Evolutionary conservation across 2,888 invertebrate genomes (phyloP).

Genomic region (Seira musarum): DNA sequence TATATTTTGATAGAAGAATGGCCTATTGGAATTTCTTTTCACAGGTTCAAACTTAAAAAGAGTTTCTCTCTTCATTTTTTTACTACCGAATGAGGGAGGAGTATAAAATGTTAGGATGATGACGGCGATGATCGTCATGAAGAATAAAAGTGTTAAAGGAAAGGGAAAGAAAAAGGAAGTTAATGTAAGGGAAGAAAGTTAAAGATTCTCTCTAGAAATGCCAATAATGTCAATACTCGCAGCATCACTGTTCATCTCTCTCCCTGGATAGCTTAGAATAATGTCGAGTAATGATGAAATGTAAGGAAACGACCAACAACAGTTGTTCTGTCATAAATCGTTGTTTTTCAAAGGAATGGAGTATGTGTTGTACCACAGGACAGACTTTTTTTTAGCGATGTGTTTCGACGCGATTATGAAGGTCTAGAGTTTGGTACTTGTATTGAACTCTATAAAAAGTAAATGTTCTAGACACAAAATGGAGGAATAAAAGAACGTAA

Average conservation of each 20-base stretch:
- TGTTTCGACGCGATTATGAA: conserved; percentile 25
- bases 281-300: too few relatives aligned
- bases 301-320: too few relatives aligned
- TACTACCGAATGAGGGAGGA: background rate
- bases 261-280: too few relatives aligned
- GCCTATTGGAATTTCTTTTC: too few relatives aligned
- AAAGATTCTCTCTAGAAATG: conserved; percentile 27
- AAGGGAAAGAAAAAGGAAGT: conserved; percentile 33
- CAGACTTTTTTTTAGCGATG: background rate
- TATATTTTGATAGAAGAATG: too few relatives aligned
- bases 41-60: background rate
- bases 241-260: too few relatives aligned
- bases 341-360: too few relatives aligned
- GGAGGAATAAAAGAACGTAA: too few relatives aligned
- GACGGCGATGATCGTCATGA: background rate
- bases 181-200: conserved; percentile 41
- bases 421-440: too few relatives aligned
- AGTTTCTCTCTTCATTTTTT: conserved; percentile 17
- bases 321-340: too few relatives aligned
- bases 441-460: conserved; percentile 2
- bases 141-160: background rate
- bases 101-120: conserved; percentile 4
- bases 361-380: too few relatives aligned
- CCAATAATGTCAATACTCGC: too few relatives aligned
- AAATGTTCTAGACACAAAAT: background rate